Evolutionary conservation across 1,140 invertebrate species (phyloP).

Genomic region (Zaprionus inermis): DNA sequence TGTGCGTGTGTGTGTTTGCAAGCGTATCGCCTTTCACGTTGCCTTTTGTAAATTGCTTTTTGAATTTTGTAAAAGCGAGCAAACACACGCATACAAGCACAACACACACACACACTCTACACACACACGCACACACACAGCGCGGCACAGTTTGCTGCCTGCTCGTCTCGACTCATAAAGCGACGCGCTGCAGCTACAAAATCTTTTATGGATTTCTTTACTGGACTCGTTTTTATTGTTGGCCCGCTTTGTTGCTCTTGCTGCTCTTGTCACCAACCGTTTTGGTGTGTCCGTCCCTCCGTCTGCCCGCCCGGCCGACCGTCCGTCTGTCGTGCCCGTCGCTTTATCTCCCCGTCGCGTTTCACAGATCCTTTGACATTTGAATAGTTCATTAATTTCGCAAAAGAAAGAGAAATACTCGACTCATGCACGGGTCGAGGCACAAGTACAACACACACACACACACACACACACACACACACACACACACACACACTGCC

Average conservation of each 20-base stretch:
- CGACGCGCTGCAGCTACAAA: slow-evolving; percentile 62
- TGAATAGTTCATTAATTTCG: slow-evolving; percentile 82
- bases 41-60: slow-evolving; percentile 82
- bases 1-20: slow-evolving; percentile 29
- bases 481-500: background rate
- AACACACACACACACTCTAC: slow-evolving; percentile 18
- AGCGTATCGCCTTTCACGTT: slow-evolving; percentile 79
- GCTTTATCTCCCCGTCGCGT: slow-evolving; percentile 54
- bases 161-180: slow-evolving; percentile 60
- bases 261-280: slow-evolving; percentile 67
- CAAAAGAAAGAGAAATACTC: slow-evolving; percentile 69
- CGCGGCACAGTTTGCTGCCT: background rate
- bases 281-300: slow-evolving; percentile 12
- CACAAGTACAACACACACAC: slow-evolving; percentile 10
- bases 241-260: slow-evolving; percentile 52
- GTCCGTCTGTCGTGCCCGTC: slow-evolving; percentile 47
- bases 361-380: slow-evolving; percentile 79
- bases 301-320: background rate
- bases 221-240: slow-evolving; percentile 79
- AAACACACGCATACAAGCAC: slow-evolving; percentile 29
- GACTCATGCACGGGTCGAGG: slow-evolving; percentile 12
- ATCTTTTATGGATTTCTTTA: slow-evolving; percentile 78
- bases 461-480: slow-evolving; percentile 14
- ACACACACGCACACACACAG: background rate
- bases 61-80: slow-evolving; percentile 79